Evolutionary conservation across 2,113 vertebrate species (phyloP), one percentile per base, ranked within the genome.

Genomic region (Sialia sialis): DNA sequence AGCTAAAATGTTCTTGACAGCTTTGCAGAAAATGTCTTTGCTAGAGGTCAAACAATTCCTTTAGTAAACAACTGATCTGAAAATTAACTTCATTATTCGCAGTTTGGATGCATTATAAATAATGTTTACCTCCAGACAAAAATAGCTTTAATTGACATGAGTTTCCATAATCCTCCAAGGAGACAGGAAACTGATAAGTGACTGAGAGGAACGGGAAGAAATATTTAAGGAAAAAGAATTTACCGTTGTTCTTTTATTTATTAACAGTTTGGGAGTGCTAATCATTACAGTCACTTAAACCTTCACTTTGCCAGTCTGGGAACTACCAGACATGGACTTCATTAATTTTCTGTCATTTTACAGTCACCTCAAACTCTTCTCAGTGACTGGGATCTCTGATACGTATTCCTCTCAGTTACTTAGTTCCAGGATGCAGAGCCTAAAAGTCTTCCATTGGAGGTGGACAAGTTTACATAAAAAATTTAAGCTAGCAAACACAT

Each of bases 21-120:
- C 34, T 85, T 49, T 69, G 41, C 20, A 93, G 39, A 70, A 85
- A 76, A 43, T 27, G 30, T 63, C 34, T 77, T 94, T 66, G 34
- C 41, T 85, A 46, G 88, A 95, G 32, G 79, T 79, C 78, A 79
- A 87, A 76, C 5, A 67, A 75, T 49, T n/a, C 15, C 75, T 36
- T 76, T 72, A 68, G 55, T 51, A 67, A 94, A 88, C 46, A 95
- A 67, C 34, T 21, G 32, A 34, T 83, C 54, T 74, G 67, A 95
- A 95, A 72, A 93, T 51, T 69, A 79, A 38, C 41, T 58, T 21
- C 5, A 9, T 66, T 51, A 85, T 86, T 92, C 73, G 7, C 11
- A 87, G 17, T 73, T 89, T 49, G 62, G 4, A 8, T 46, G n/a
- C 55, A 60, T 76, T 60, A n/a, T 62, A 77, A 88, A 80, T 52